phyloP scores from a whole-genome alignment of 2,113 vertebrate species.

The Delphinapterus leucas region DNA sequence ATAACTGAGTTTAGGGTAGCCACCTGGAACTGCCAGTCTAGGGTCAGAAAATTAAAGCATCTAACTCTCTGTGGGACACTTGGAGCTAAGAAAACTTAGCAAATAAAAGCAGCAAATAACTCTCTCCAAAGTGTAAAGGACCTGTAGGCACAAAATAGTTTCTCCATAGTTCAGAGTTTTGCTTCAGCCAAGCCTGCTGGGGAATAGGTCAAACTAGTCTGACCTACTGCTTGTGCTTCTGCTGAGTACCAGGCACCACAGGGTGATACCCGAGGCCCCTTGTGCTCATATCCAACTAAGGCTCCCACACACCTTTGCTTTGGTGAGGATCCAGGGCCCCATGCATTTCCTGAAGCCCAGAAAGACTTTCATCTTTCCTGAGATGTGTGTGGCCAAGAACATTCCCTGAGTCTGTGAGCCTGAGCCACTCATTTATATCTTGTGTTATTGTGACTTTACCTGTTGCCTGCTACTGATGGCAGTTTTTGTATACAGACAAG shows the following conservation, averaged over 20 bases:
- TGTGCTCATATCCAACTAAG: not conserved
- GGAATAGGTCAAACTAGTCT: not conserved
- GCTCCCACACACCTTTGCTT: not conserved
- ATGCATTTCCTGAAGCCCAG: not conserved
- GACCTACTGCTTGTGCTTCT: not conserved
- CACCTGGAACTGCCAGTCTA: not conserved
- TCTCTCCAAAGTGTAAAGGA: not conserved
- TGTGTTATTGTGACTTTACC: not conserved
- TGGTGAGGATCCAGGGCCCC: not conserved
- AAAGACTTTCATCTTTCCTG: not conserved
- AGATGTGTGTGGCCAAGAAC: not conserved
- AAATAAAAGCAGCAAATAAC: not conserved
- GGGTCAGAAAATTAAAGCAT: not conserved
- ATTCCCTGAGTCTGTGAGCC: not conserved
- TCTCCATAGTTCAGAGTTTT: not conserved
- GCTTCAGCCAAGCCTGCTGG: not conserved
- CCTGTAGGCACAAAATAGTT: not conserved
- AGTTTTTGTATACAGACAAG: not conserved
- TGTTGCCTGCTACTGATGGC: not conserved
- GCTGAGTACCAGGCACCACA: not conserved
- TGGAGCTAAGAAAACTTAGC: not conserved
- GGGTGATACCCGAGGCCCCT: too few species aligned
- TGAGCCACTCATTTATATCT: not conserved
- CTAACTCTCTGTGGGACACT: not conserved
- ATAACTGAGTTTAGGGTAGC: not conserved